Evolutionary conservation across 2,888 invertebrate genomes (phyloP).

Genomic region (Drosophila acutilabella): DNA sequence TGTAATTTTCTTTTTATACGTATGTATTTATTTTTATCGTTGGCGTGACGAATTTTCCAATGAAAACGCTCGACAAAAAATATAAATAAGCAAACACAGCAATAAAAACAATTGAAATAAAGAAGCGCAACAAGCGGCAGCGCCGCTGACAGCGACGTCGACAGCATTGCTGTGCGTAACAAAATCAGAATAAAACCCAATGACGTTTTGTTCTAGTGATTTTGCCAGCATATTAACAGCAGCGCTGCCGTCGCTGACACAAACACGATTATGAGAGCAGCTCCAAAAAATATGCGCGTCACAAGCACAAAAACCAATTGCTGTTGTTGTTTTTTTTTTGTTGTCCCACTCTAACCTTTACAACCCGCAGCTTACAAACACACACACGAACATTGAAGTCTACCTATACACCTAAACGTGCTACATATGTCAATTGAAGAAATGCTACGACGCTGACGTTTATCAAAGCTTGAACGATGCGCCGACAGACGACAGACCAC

Average conservation of each 20-base stretch:
- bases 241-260: slow-evolving; percentile 10
- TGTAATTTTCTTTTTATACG: slow-evolving; percentile 4
- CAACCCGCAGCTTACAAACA: slow-evolving; percentile 9
- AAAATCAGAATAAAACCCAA: slow-evolving; percentile 38
- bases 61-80: slow-evolving; percentile 16
- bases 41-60: slow-evolving; percentile 23
- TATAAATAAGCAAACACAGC: neutral
- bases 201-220: slow-evolving; percentile 17
- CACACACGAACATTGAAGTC: neutral
- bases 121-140: slow-evolving; percentile 45
- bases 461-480: slow-evolving; percentile 41
- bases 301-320: slow-evolving; percentile 27
- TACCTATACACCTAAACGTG: neutral
- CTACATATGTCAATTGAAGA: neutral
- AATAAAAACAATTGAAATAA: slow-evolving; percentile 32
- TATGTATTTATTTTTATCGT: slow-evolving; percentile 12
- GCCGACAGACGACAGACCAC: slow-evolving; percentile 7
- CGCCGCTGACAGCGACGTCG: slow-evolving; percentile 9
- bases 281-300: slow-evolving; percentile 5
- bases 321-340: slow-evolving; percentile 12
- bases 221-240: neutral
- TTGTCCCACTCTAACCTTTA: neutral
- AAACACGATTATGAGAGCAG: slow-evolving; percentile 25
- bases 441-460: slow-evolving; percentile 10
- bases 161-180: slow-evolving; percentile 25